Evolutionary conservation across 2,888 invertebrate species (phyloP), one percentile per base, ranked within the genome.

Genomic region (Acanthosepion lycidas): DNA sequence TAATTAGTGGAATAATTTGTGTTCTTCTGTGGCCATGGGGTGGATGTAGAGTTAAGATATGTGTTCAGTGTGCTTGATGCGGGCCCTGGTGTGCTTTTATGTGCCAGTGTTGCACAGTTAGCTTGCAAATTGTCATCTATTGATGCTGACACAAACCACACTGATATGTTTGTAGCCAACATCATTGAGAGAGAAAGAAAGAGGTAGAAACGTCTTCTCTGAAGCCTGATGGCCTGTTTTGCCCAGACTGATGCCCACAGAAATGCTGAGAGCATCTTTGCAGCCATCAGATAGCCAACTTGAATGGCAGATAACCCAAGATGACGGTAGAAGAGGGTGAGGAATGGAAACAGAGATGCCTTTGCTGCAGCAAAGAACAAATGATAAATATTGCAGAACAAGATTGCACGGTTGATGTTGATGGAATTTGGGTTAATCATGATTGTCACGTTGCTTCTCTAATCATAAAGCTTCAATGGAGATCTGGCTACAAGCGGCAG

Each of bases 201-300:
- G 18, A 97, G 95, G 55, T 97, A 96, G 51, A 96, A 94, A 91
- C 96, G 95, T 91, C 96, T 96, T 95, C 96, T 96, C 53, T 96
- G 96, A 96, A 96, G 96, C 51, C 96, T 95, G 49, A 96, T 96
- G n/a, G 97, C 96, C 95, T 97, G 97, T 51, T 95, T 95, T 15
- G 97, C 96, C 97, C 97, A 97, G 15, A 96, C 94, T 12, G 97
- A 97, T 15, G 97, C 96, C 96, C 96, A 96, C 23, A 97, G 94
- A 94, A 97, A 96, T 18, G 96, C 96, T 33, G 96, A 96, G 49
- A 96, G 94, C 48, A 97, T 96, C 94, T 97, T 97, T 15, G 95
- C 95, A 53, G 96, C 96, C 92, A 97, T 96, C 33, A 97, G 95
- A 28, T 96, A 94, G 23, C 97, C 97, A 15, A 96, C 96, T 95